Evolutionary conservation across 1,140 invertebrate species (phyloP).

Genomic region (Drosophila baimaii): DNA sequence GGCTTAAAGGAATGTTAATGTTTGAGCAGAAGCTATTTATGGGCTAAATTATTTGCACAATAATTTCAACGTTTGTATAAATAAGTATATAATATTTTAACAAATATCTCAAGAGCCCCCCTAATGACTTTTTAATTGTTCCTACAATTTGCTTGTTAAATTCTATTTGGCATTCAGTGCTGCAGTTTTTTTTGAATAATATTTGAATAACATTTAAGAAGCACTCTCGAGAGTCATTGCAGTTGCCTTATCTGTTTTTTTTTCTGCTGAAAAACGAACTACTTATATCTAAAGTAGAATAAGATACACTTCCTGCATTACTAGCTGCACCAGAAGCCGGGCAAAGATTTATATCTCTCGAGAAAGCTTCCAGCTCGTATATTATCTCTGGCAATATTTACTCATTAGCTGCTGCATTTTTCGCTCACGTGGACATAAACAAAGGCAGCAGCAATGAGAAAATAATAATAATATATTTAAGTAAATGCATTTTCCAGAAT

Average conservation of each 20-base stretch:
- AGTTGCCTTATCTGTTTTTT: constrained; percentile 14
- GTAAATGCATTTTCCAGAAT: constrained; percentile 52
- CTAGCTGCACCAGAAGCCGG: neutral
- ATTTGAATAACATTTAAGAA: constrained; percentile 15
- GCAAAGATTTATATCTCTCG: constrained; percentile 27
- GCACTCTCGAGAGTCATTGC: constrained; percentile 1
- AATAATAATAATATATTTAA: constrained; percentile 8
- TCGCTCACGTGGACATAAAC: constrained; percentile 46
- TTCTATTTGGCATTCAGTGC: neutral
- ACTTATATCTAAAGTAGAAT: neutral
- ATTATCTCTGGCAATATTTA: constrained; percentile 55
- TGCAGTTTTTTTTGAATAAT: neutral
- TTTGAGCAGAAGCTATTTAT: neutral
- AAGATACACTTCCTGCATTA: constrained; percentile 31
- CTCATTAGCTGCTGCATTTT: constrained; percentile 47
- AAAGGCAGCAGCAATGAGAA: neutral
- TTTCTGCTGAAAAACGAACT: neutral
- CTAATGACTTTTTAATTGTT: constrained; percentile 21
- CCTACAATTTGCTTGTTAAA: neutral
- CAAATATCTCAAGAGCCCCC: neutral
- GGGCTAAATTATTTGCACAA: neutral
- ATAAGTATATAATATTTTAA: neutral
- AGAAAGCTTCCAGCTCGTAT: constrained; percentile 5
- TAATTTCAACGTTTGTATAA: neutral
- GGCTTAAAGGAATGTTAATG: constrained; percentile 10